phyloP scores from a whole-genome alignment of 2,113 vertebrate species.

The Otocyon megalotis region DNA sequence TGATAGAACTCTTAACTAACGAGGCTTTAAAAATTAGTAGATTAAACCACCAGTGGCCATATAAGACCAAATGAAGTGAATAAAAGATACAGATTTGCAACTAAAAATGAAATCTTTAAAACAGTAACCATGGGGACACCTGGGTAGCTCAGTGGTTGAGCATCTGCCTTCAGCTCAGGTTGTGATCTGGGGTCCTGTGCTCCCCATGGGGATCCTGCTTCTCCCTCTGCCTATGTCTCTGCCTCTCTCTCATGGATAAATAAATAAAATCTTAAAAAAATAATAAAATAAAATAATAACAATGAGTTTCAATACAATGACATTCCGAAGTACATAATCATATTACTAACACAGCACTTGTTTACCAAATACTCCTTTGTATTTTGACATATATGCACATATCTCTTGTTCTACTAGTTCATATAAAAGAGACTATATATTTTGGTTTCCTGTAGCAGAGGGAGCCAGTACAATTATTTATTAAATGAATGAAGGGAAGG shows the following conservation, averaged over 20 bases:
- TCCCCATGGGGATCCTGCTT: too few relatives aligned
- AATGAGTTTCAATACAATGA: not conserved
- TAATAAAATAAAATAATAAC: not conserved
- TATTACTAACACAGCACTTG: not conserved
- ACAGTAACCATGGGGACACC: not conserved
- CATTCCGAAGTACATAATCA: not conserved
- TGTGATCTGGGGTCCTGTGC: too few relatives aligned
- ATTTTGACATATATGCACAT: not conserved
- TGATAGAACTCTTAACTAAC: not conserved
- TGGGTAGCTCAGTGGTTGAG: too few relatives aligned
- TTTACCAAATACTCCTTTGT: not conserved
- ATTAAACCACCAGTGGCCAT: not conserved
- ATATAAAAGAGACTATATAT: not conserved
- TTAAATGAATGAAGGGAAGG: not conserved
- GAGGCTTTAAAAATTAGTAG: not conserved
- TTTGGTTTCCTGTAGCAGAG: not conserved
- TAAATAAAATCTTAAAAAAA: too few relatives aligned
- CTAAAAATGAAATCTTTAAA: not conserved
- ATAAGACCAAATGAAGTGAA: not conserved
- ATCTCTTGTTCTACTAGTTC: not conserved
- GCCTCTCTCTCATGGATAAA: too few relatives aligned
- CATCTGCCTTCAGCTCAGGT: too few relatives aligned
- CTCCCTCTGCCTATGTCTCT: too few relatives aligned
- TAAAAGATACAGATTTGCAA: not conserved
- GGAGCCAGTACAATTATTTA: not conserved